Conservation (phyloP, 2,797 vertebrate genomes). For the Glossophaga mutica region DNA sequence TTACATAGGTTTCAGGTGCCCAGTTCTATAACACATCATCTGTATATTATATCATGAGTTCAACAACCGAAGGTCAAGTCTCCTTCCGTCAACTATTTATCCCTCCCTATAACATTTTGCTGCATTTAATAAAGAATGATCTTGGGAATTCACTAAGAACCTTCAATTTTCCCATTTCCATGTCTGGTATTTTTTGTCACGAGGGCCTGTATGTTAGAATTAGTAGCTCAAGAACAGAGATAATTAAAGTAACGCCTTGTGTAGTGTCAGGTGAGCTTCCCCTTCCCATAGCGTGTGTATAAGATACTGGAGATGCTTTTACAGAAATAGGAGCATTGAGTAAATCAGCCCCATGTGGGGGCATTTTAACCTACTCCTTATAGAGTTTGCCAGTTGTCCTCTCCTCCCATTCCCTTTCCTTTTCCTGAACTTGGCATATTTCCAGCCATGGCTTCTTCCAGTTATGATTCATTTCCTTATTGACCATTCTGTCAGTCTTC, state of each 20-base stretch:
- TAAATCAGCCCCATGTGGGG: background rate
- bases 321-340: background rate
- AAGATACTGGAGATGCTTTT: background rate
- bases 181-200: background rate
- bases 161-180: background rate
- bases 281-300: background rate
- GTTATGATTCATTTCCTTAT: background rate
- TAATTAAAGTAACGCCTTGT: background rate
- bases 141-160: background rate
- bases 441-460: background rate
- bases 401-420: background rate
- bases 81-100: background rate
- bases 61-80: background rate
- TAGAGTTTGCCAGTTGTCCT: background rate
- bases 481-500: background rate
- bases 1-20: background rate
- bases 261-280: background rate
- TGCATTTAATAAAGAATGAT: background rate
- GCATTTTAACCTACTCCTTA: background rate
- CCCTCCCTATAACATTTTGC: background rate
- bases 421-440: background rate
- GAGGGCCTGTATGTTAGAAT: background rate
- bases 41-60: background rate
- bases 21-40: background rate
- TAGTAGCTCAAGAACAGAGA: background rate